Evolutionary conservation across 2,113 vertebrate genomes (phyloP).

Genomic region (Melospiza melodia): DNA sequence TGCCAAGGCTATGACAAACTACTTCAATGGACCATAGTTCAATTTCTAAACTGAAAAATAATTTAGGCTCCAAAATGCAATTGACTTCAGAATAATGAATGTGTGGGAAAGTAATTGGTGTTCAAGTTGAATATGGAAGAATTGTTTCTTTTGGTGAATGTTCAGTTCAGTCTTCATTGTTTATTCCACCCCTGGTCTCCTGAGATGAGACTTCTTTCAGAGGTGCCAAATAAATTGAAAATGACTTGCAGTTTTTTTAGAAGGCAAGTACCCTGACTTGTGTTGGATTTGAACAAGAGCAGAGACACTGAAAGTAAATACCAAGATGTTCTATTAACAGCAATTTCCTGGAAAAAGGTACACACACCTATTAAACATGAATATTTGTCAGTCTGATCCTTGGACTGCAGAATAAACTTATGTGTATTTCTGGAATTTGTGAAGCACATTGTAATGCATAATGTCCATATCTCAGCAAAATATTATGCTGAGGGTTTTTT

Average conservation of each 20-base stretch:
- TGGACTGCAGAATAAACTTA: neutral
- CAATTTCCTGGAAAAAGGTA: neutral
- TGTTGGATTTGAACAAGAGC: neutral
- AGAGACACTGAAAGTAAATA: neutral
- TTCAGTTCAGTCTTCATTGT: neutral
- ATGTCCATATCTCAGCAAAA: neutral
- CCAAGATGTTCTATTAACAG: neutral
- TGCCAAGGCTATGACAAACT: neutral
- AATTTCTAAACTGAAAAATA: neutral
- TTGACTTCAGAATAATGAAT: neutral
- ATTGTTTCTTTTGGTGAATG: neutral
- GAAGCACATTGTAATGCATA: neutral
- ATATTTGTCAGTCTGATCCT: neutral
- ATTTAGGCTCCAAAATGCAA: neutral
- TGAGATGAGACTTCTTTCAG: neutral
- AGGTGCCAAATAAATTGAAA: neutral
- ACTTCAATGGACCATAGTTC: neutral
- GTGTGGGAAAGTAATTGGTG: neutral
- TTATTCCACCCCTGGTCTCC: neutral
- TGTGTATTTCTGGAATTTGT: neutral
- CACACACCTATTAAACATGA: fast-evolving
- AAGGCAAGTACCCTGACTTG: neutral
- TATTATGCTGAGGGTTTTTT: neutral
- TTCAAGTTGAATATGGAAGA: neutral
- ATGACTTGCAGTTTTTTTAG: neutral